These are phyloP conservation scores for Bolinopsis microptera DNA, from an alignment of 37 sponge, comb jelly and placozoan species.

Conservation along the genomic window DNA sequence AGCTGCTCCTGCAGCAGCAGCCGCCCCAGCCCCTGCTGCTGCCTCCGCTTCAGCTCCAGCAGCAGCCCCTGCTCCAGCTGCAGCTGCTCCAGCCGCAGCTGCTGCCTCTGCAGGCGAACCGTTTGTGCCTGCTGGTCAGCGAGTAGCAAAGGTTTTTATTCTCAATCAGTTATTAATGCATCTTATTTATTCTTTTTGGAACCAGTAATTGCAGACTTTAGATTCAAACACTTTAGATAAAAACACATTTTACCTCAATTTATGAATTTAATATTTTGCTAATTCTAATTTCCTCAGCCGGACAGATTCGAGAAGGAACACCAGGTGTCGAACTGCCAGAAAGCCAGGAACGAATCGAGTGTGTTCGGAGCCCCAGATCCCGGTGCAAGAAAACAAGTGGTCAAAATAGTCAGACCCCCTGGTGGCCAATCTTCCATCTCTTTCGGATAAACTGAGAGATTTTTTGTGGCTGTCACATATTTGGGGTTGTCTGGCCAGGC, in stretches of 20 bases:
- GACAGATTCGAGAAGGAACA: slow-evolving; percentile 62
- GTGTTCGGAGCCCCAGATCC: background rate
- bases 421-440: slow-evolving; percentile 54
- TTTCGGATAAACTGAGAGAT: slow-evolving; percentile 46
- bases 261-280: too few species aligned
- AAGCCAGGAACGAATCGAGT: background rate
- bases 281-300: too few species aligned
- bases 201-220: too few species aligned
- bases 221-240: too few species aligned
- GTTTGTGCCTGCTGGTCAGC: background rate
- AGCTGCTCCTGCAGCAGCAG: background rate
- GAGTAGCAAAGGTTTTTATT: background rate
- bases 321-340: slow-evolving; percentile 58
- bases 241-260: too few species aligned
- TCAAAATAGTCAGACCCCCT: slow-evolving; percentile 19
- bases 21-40: slow-evolving; percentile 10
- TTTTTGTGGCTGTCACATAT: background rate
- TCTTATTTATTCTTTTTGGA: too few species aligned
- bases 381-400: background rate
- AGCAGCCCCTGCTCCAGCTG: background rate
- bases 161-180: too few species aligned
- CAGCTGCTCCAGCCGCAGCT: background rate
- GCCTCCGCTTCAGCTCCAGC: slow-evolving; percentile 5
- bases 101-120: background rate
- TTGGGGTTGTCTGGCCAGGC: background rate